Evolutionary conservation across 2,797 vertebrate genomes (phyloP).

Genomic region (Sardinella longiceps): DNA sequence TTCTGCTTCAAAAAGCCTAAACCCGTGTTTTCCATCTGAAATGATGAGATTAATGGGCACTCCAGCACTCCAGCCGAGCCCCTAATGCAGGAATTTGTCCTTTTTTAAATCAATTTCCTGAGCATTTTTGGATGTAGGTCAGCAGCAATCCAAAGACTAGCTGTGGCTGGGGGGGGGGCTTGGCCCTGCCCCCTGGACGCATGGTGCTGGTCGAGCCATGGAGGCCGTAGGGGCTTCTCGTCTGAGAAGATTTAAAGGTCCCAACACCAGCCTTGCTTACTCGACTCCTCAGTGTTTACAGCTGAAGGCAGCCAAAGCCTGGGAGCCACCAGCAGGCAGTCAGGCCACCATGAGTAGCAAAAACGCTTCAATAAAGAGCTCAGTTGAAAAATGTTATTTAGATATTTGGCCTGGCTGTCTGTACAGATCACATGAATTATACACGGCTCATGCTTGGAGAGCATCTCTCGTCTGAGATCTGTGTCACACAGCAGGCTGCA

Average conservation of each 20-base stretch:
- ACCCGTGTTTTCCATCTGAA: slow-evolving; percentile 10
- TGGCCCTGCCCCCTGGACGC: background rate
- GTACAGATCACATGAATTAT: background rate
- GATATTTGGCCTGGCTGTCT: background rate
- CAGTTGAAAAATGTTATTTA: slow-evolving; percentile 3
- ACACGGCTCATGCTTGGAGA: background rate
- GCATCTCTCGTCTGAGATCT: background rate
- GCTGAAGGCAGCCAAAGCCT: background rate
- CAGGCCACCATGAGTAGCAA: background rate
- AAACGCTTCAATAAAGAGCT: background rate
- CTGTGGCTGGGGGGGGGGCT: background rate
- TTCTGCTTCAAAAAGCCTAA: background rate
- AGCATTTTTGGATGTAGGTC: slow-evolving; percentile 9
- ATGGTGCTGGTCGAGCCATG: background rate
- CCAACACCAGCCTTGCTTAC: background rate
- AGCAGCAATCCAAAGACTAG: background rate
- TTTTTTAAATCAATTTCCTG: slow-evolving; percentile 9
- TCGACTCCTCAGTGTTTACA: background rate
- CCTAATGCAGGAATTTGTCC: background rate
- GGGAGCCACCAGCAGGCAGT: background rate
- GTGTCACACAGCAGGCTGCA: background rate
- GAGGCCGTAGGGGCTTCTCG: background rate
- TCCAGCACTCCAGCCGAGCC: background rate
- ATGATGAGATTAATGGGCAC: slow-evolving; percentile 13
- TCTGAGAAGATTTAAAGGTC: background rate